Conservation (phyloP, 2,888 invertebrate genomes). For the Sminthurinus aureus region DNA sequence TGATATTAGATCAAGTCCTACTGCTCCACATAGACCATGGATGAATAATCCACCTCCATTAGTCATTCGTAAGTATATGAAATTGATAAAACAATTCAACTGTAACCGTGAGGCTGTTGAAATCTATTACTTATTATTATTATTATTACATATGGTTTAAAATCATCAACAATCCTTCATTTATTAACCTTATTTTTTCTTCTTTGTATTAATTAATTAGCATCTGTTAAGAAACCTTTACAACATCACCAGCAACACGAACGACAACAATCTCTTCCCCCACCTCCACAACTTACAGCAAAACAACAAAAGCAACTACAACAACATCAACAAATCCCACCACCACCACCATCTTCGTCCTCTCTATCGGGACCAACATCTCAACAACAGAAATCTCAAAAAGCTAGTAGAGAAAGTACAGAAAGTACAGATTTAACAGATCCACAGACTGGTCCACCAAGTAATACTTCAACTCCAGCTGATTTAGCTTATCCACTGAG, state of each 20-base stretch:
- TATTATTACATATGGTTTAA: too few species aligned
- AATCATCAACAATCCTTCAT: too few species aligned
- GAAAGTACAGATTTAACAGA: neutral
- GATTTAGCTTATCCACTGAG: constrained; percentile 73
- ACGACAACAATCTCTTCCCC: constrained; percentile 16
- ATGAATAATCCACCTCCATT: constrained; percentile 42
- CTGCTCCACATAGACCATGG: constrained; percentile 52
- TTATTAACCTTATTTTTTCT: too few species aligned
- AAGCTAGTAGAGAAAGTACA: neutral
- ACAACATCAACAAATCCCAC: neutral
- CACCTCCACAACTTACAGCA: neutral
- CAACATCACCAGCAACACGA: constrained; percentile 19
- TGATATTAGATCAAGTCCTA: constrained; percentile 40
- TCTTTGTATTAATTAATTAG: too few species aligned
- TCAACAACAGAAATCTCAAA: constrained; percentile 24
- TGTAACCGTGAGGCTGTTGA: too few species aligned
- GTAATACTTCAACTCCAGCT: constrained; percentile 59
- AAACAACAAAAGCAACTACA: constrained; percentile 16
- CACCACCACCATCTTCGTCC: neutral
- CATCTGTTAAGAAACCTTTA: constrained; percentile 1
- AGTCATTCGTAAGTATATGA: constrained; percentile 35
- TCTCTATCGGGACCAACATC: too few species aligned
- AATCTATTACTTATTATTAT: neutral
- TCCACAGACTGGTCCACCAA: neutral
- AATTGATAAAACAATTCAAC: too few species aligned